Percentiles rank a stretch among this genome's conserved stretches.
phyloP scores from a whole-genome alignment of 2,888 invertebrate genomes.

The Ormyrus nitidulus region DNA sequence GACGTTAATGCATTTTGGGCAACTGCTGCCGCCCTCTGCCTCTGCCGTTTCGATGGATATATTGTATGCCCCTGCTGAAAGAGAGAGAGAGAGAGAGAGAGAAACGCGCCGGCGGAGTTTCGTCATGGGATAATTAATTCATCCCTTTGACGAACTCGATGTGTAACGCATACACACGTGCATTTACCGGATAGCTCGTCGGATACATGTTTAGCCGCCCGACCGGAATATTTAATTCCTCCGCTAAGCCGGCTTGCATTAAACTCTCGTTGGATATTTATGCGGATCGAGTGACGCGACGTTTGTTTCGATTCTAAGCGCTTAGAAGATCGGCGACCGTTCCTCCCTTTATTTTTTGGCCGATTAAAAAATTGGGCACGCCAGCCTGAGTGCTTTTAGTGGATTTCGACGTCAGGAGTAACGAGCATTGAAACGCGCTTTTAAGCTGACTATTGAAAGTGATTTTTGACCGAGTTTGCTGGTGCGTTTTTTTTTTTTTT shows the following conservation, averaged over 20 bases:
- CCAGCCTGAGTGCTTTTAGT: conserved; percentile 26
- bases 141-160: conserved; percentile 22
- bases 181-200: conserved; percentile 43
- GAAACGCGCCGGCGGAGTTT: not conserved
- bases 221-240: conserved; percentile 26
- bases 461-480: not conserved
- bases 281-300: not conserved
- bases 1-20: conserved; percentile 44
- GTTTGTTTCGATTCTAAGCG: too few species aligned
- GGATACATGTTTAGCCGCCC: not conserved
- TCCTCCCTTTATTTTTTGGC: too few species aligned
- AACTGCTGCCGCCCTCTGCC: not conserved
- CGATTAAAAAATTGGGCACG: conserved; percentile 16
- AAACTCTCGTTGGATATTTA: conserved; percentile 41
- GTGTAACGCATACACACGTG: conserved; percentile 2
- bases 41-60: not conserved
- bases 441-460: not conserved
- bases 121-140: conserved; percentile 47
- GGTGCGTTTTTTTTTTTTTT: too few species aligned
- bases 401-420: conserved; percentile 16
- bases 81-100: not conserved
- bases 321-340: too few species aligned
- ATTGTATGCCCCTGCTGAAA: not conserved
- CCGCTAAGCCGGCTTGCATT: not conserved
- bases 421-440: conserved; percentile 2